These are phyloP conservation scores for Cydia strobilella DNA, from an alignment of 1,140 invertebrate genomes.

Conservation along the genomic window DNA sequence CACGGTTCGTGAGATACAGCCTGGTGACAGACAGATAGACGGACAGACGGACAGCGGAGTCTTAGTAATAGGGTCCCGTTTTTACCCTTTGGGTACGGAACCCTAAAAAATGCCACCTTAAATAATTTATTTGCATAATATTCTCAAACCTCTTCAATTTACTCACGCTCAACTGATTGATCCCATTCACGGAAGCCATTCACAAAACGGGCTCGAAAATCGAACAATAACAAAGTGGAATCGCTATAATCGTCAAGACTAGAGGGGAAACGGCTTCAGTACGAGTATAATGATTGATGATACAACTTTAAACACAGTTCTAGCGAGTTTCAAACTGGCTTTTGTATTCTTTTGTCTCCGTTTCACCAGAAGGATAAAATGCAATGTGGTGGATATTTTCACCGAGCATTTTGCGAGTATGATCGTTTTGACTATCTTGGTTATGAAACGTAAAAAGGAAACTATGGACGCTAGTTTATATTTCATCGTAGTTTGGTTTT, in stretches of 20 bases:
- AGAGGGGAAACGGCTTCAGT: background rate
- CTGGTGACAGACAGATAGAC: too few species aligned
- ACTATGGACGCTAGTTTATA: background rate
- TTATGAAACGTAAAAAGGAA: background rate
- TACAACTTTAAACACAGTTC: constrained; percentile 2
- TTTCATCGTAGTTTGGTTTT: background rate
- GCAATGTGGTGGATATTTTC: constrained; percentile 4
- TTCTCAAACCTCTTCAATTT: background rate
- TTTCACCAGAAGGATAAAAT: background rate
- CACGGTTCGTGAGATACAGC: too few species aligned
- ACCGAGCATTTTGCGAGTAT: background rate
- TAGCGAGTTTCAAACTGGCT: background rate
- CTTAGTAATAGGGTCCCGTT: too few species aligned
- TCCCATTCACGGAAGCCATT: background rate
- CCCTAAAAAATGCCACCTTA: too few species aligned
- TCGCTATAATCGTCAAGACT: background rate
- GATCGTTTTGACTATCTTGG: background rate
- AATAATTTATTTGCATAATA: background rate
- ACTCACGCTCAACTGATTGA: background rate
- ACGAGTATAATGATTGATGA: constrained; percentile 21
- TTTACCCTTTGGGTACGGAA: too few species aligned
- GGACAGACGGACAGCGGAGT: too few species aligned
- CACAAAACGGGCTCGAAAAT: background rate
- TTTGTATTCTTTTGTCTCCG: constrained; percentile 13
- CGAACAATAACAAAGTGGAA: constrained; percentile 5